Conservation (phyloP, 2,797 vertebrate species). For the Oryzias dopingdopingensis region DNA sequence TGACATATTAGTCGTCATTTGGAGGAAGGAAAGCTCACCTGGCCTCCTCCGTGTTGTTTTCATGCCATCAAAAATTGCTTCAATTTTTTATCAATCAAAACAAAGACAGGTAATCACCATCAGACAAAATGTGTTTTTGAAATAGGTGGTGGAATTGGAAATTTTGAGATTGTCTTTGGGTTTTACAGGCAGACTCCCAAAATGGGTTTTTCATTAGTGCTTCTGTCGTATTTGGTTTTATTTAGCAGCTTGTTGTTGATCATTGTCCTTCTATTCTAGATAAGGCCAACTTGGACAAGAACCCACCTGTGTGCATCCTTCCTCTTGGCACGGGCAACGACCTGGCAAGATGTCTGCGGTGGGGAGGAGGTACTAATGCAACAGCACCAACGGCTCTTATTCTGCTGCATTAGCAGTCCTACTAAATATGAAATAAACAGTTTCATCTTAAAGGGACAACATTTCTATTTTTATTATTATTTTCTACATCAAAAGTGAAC, state of each 20-base stretch:
- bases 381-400: conserved; percentile 10
- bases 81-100: conserved; percentile 83
- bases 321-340: conserved; percentile 96
- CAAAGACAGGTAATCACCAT: conserved; percentile 74
- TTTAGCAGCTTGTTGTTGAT: conserved; percentile 39
- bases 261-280: conserved; percentile 74
- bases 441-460: too few relatives aligned
- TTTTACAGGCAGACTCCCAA: conserved; percentile 33
- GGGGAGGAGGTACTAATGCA: conserved; percentile 90
- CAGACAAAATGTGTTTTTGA: conserved; percentile 59
- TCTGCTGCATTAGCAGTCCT: conserved; percentile 1
- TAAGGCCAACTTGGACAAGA: conserved; percentile 89
- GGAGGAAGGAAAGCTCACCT: conserved; percentile 42
- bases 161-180: conserved; percentile 32
- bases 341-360: conserved; percentile 91
- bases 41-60: conserved; percentile 63
- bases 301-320: conserved; percentile 93
- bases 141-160: conserved; percentile 61
- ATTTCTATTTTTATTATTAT: too few relatives aligned
- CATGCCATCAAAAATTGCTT: conserved; percentile 77
- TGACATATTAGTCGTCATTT: conserved; percentile 75
- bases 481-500: too few relatives aligned
- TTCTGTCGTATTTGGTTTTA: conserved; percentile 26
- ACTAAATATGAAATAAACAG: background rate
- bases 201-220: conserved; percentile 47